phyloP scores from a whole-genome alignment of 2,113 vertebrate genomes.

The Cervus canadensis region DNA sequence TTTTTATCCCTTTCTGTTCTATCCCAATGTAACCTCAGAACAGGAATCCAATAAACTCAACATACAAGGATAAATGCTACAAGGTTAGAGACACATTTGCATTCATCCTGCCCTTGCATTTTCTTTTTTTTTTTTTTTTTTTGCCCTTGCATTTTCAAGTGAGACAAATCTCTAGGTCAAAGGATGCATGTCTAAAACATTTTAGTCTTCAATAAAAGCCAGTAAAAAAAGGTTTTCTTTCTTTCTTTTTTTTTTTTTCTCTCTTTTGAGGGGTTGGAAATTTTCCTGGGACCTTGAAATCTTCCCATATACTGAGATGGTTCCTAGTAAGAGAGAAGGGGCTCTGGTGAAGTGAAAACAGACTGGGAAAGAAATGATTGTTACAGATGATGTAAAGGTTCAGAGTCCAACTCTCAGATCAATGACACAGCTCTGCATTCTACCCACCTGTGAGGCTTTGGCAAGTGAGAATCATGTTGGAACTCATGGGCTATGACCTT shows the following conservation, averaged over 20 bases:
- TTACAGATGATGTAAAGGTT: neutral
- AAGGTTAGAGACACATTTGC: neutral
- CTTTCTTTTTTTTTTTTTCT: neutral
- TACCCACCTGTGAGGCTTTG: neutral
- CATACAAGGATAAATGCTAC: neutral
- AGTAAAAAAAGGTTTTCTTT: neutral
- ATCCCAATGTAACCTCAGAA: neutral
- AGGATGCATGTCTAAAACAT: neutral
- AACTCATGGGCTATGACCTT: neutral
- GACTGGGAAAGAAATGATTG: neutral
- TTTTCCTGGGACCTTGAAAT: neutral
- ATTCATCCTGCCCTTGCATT: neutral
- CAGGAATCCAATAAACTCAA: neutral
- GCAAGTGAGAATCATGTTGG: neutral
- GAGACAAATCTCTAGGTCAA: constrained; percentile 1
- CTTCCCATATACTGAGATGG: neutral
- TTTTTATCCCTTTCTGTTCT: neutral
- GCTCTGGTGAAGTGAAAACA: neutral
- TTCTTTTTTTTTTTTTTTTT: neutral
- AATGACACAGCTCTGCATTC: neutral
- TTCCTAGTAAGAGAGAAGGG: neutral
- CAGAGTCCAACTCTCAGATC: neutral
- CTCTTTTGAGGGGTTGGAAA: neutral
- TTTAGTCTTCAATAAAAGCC: neutral
- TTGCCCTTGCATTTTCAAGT: constrained; percentile 9